Percentiles rank a stretch among this genome's conserved stretches.
Evolutionary conservation across 2,797 vertebrate genomes (phyloP).

Genomic region (Spinus pinus): DNA sequence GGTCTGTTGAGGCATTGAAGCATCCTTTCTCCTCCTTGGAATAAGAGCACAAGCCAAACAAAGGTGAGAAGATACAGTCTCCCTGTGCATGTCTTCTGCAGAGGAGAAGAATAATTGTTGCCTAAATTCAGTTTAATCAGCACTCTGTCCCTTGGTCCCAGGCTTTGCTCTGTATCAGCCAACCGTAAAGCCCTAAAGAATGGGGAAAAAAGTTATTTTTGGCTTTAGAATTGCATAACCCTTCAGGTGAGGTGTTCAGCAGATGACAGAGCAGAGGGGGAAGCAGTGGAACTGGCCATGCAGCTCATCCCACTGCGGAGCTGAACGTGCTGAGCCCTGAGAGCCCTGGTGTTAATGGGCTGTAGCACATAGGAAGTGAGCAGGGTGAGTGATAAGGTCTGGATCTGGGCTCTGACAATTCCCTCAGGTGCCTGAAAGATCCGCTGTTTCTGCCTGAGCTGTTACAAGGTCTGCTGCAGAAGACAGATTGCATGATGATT

Average conservation of each 20-base stretch:
- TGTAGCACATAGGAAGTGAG: background rate
- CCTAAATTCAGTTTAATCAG: background rate
- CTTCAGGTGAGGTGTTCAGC: background rate
- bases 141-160: background rate
- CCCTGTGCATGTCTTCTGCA: background rate
- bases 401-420: background rate
- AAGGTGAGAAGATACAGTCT: conserved; percentile 21
- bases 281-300: background rate
- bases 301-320: rapidly evolving
- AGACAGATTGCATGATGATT: background rate
- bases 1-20: background rate
- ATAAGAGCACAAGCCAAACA: background rate
- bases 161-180: background rate
- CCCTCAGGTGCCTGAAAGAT: background rate
- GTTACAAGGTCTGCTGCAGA: conserved; percentile 5
- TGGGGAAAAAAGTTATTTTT: conserved; percentile 9
- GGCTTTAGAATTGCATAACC: background rate
- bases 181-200: background rate
- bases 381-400: conserved; percentile 9
- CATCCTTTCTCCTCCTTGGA: background rate
- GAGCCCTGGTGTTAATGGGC: background rate
- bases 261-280: background rate
- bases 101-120: background rate
- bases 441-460: background rate
- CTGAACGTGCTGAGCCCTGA: background rate